Conservation (phyloP, 2,888 invertebrate genomes). For the Callosobruchus maculatus region DNA sequence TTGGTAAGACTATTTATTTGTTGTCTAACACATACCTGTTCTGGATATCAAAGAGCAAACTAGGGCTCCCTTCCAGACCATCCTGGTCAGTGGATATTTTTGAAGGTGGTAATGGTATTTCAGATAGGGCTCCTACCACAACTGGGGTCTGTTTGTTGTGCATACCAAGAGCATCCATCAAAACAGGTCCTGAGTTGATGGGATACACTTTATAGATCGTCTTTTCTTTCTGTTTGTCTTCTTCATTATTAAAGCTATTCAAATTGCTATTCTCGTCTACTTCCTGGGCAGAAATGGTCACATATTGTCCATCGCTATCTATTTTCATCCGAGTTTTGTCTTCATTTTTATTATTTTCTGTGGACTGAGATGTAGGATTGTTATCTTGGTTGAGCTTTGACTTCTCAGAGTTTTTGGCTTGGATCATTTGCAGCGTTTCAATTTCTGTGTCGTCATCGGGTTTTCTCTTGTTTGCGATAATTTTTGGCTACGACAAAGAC, state of each 20-base stretch:
- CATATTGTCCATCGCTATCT: constrained; percentile 23
- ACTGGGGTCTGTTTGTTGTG: constrained; percentile 53
- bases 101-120: constrained; percentile 47
- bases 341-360: neutral
- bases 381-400: constrained; percentile 10
- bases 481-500: neutral
- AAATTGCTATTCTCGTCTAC: neutral
- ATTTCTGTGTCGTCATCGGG: constrained; percentile 54
- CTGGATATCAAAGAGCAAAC: neutral
- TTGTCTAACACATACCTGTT: neutral
- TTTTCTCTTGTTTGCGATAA: constrained; percentile 41
- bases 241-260: constrained; percentile 1
- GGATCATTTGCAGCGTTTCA: constrained; percentile 68
- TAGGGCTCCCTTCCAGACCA: neutral
- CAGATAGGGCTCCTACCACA: constrained; percentile 55
- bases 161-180: constrained; percentile 46
- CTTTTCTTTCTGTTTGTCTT: constrained; percentile 39
- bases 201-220: constrained; percentile 58
- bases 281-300: constrained; percentile 21
- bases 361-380: neutral
- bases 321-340: constrained; percentile 36
- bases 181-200: constrained; percentile 53
- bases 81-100: constrained; percentile 26
- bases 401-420: constrained; percentile 51
- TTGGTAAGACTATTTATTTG: no score